Evolutionary conservation across 2,888 invertebrate genomes (phyloP), one percentile per base, ranked within the genome.

Genomic region (Hypolimnas misippus): DNA sequence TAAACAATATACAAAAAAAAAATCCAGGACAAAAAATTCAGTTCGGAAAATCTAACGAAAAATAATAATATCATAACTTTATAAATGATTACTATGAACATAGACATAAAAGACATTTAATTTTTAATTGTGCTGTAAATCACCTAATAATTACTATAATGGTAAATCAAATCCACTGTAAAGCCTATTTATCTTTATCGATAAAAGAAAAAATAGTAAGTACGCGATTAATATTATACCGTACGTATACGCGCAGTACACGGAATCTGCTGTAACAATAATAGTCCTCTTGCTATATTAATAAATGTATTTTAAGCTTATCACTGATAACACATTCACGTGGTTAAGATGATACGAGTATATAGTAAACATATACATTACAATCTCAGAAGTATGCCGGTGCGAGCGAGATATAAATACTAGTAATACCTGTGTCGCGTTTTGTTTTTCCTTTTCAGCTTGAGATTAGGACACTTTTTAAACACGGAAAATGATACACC

Each of bases 401-500:
- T 16, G 25, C 59, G 44, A 49, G 49, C 17, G 57, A 55, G 44
- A 51, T 56, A 62, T 60, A 65, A 63, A 60, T 46, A 62, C 51
- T 56, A 71, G 65, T 71, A 54, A 65, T 83, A 87, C 87, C 86
- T 87, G 73, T 66, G 70, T 65, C 77, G 73, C 25, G 58, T 55
- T 65, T 76, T 78, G 62, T 65, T 76, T 70, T 73, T 85, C 72
- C 79, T 77, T 70, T 81, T 86, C 10, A 86, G 57, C 73, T 82
- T 86, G 35, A 89, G 75, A 69, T 82, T 87, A 0, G 90, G 89
- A 57, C 90, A 90, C 80, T 83, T 89, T 81, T 86, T 90, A 70
- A 89, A 89, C 74, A 90, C 81, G 31, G 90, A 86, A 63, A 89
- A 87, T 21, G 90, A 83, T 46, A 88, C 77, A 69, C 79, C 78